Conservation (phyloP, 2,113 vertebrate species). For the Blennius ocellaris region DNA sequence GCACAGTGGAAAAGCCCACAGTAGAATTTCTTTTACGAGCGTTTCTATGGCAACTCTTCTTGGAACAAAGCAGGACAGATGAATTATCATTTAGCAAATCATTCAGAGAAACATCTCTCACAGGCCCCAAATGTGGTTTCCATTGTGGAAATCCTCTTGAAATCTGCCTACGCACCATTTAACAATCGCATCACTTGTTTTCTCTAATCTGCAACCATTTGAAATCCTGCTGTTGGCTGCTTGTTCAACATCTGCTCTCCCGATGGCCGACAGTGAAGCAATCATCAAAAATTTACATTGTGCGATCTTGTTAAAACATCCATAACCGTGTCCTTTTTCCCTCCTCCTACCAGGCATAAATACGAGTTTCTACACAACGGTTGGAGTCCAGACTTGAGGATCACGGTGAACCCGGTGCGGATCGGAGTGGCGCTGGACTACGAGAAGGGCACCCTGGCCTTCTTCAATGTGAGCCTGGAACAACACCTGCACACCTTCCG, state of each 20-base stretch:
- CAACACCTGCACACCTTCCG: constrained; percentile 92
- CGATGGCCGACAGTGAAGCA: background rate
- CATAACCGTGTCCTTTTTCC: background rate
- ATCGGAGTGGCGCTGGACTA: constrained; percentile 91
- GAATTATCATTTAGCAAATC: constrained; percentile 36
- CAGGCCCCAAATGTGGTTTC: constrained; percentile 19
- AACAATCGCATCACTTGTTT: constrained; percentile 31
- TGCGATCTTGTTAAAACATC: background rate
- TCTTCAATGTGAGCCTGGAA: constrained; percentile 88
- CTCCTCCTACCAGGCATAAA: constrained; percentile 84
- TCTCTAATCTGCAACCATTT: constrained; percentile 40
- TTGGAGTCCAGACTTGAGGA: constrained; percentile 82
- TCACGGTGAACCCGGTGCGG: constrained; percentile 77
- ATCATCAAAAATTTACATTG: constrained; percentile 16
- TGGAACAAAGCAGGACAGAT: constrained; percentile 44
- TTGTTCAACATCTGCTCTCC: constrained; percentile 25
- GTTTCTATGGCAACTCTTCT: constrained; percentile 69
- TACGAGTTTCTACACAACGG: constrained; percentile 91
- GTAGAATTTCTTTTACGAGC: constrained; percentile 20
- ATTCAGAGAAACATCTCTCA: constrained; percentile 28
- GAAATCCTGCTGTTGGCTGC: constrained; percentile 25
- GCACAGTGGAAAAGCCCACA: constrained; percentile 15
- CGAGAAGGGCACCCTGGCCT: constrained; percentile 84
- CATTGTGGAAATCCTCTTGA: constrained; percentile 22
- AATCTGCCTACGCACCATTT: constrained; percentile 25